Base-by-base conservation (phyloP, 2,113 vertebrate genomes). In the Siphamia tubifer region DNA sequence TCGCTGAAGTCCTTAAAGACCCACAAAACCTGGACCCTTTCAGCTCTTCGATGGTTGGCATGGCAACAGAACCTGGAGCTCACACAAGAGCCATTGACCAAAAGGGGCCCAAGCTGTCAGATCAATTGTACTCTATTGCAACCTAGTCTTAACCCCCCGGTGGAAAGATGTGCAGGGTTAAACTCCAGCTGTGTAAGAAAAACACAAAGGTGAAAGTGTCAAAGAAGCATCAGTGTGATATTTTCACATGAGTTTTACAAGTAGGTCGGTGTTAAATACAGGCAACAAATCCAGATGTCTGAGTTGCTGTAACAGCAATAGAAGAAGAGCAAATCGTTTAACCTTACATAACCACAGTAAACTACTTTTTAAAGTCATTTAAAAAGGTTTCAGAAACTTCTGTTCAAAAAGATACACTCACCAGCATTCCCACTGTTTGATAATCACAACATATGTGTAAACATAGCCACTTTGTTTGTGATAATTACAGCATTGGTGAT, bases 31-130 rank as follows among this genome's bases (percentile, higher is more conserved):
- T 31, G 17, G 56, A 20, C 34, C 21, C 57, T 74, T 67, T 70
- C 73, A 82, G 69, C 76, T 56, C 42, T 27, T 42, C 43, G 62
- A 38, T 67, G 2, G 87, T 84, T 78, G 86, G 72, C 84, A 88
- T 82, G 66, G 83, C 63, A 89, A 90, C 85, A 75, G 43, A 69
- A 77, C 71, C 74, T 61, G 66, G 38, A 71, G 49, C 58, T 48
- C 74, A 79, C 82, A 88, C 84, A 85, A 45, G 74, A 68, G 67
- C 70, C 88, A 89, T 80, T 87, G 88, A 89, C 75, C 35, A 68
- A n/a, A 27, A 62, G 56, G 55, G 62, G 55, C 20, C 65, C 38
- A 38, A 45, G 65, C 52, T 40, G 62, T 72, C 67, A 74, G 71
- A 84, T 89, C 84, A 82, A 77, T 81, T 81, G 20, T 25, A 61